Conservation (phyloP, 2,113 vertebrate species). For the Ictalurus punctatus region DNA sequence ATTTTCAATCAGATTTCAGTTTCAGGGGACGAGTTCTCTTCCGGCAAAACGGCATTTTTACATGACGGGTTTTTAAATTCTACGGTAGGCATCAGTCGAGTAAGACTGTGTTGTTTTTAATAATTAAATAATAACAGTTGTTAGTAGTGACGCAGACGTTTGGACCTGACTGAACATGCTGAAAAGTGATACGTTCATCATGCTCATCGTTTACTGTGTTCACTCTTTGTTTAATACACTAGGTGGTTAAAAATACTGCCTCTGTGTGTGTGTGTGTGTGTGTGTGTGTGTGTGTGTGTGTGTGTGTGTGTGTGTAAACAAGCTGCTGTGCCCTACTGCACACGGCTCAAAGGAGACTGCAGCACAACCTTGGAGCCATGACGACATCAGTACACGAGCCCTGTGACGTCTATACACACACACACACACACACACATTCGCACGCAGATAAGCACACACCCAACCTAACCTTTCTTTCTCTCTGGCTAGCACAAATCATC, state of each 20-base stretch:
- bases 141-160: not conserved
- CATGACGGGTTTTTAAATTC: not conserved
- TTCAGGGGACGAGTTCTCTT: not conserved
- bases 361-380: slow-evolving; percentile 64
- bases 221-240: not conserved
- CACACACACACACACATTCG: slow-evolving; percentile 5
- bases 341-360: slow-evolving; percentile 68
- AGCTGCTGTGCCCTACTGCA: slow-evolving; percentile 36
- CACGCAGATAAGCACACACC: slow-evolving; percentile 4
- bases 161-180: not conserved
- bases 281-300: slow-evolving; percentile 28
- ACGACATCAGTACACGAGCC: slow-evolving; percentile 65
- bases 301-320: slow-evolving; percentile 23
- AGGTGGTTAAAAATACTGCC: not conserved
- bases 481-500: slow-evolving; percentile 24
- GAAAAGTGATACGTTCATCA: not conserved
- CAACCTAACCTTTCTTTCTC: not conserved
- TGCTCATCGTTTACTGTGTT: not conserved
- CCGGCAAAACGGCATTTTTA: not conserved
- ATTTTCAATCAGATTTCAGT: not conserved
- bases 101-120: not conserved
- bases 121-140: not conserved
- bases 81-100: not conserved
- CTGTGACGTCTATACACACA: slow-evolving; percentile 16
- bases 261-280: not conserved